phyloP scores from a whole-genome alignment of 2,113 vertebrate genomes.

The Lasiurus cinereus region DNA sequence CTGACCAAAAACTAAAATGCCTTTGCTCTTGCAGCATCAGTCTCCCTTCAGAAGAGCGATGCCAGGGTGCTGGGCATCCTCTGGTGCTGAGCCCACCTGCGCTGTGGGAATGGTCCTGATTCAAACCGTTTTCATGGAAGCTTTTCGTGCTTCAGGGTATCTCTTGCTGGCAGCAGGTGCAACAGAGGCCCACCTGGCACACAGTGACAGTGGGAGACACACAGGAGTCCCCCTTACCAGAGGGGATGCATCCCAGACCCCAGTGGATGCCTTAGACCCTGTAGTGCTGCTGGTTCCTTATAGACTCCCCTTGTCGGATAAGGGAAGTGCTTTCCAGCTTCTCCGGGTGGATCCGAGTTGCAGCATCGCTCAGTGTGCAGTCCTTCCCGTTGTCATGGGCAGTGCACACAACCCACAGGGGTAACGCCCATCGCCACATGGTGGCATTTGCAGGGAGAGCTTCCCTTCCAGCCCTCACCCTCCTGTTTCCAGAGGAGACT shows the following conservation, averaged over 20 bases:
- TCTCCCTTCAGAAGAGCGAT: background rate
- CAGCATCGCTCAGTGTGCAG: background rate
- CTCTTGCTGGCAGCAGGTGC: background rate
- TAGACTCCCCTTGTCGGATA: background rate
- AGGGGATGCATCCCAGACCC: background rate
- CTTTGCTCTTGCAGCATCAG: accelerated
- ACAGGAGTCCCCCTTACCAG: background rate
- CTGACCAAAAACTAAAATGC: background rate
- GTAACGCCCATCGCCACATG: too few species aligned
- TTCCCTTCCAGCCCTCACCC: background rate
- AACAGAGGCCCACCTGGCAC: accelerated
- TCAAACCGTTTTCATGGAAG: background rate
- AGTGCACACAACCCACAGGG: too few species aligned
- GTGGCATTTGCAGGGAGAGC: background rate
- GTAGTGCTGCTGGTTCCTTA: background rate
- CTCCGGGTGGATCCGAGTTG: background rate
- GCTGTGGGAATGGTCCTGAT: background rate
- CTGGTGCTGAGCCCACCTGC: background rate
- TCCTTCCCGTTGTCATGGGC: too few species aligned
- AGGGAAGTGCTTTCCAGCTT: background rate
- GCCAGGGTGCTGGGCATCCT: too few species aligned
- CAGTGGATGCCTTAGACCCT: background rate
- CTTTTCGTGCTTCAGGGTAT: too few species aligned
- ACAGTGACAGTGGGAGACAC: accelerated
- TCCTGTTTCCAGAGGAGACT: background rate